A percentile compares a stretch with the other conserved stretches of the same genome.
phyloP scores from a whole-genome alignment of 2,888 invertebrate species.

The Philopedon plagiatum region DNA sequence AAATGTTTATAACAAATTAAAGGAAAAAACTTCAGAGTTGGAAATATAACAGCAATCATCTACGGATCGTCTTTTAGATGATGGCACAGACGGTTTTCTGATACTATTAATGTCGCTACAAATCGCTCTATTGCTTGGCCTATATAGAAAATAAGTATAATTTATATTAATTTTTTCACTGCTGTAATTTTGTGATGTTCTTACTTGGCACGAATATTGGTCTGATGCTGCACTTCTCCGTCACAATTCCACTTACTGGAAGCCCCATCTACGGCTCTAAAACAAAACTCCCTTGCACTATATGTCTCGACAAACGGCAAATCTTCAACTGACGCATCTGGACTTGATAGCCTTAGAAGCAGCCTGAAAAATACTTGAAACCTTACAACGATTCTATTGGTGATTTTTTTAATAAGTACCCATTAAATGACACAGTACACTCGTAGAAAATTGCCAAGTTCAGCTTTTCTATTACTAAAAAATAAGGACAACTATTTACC shows the following conservation, averaged over 20 bases:
- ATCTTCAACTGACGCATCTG: constrained; percentile 77
- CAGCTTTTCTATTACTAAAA: neutral
- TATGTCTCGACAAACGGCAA: constrained; percentile 83
- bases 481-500: constrained; percentile 27
- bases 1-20: too few relatives aligned
- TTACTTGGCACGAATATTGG: constrained; percentile 77
- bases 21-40: too few relatives aligned
- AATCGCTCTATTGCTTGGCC: too few relatives aligned
- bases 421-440: too few relatives aligned
- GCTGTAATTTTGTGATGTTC: constrained; percentile 32
- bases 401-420: too few relatives aligned
- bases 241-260: constrained; percentile 87
- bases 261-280: constrained; percentile 70
- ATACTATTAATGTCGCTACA: too few relatives aligned
- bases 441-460: too few relatives aligned
- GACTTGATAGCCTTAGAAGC: constrained; percentile 75
- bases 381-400: neutral
- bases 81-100: too few relatives aligned
- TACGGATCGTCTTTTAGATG: too few relatives aligned
- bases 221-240: constrained; percentile 80
- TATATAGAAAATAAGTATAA: neutral
- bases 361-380: constrained; percentile 67
- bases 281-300: constrained; percentile 80
- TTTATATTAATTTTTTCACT: too few relatives aligned
- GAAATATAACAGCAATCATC: too few relatives aligned